A percentile compares a stretch with the other conserved stretches of the same genome.
Conservation (phyloP, 1,140 invertebrate genomes). For the Ruditapes philippinarum region DNA sequence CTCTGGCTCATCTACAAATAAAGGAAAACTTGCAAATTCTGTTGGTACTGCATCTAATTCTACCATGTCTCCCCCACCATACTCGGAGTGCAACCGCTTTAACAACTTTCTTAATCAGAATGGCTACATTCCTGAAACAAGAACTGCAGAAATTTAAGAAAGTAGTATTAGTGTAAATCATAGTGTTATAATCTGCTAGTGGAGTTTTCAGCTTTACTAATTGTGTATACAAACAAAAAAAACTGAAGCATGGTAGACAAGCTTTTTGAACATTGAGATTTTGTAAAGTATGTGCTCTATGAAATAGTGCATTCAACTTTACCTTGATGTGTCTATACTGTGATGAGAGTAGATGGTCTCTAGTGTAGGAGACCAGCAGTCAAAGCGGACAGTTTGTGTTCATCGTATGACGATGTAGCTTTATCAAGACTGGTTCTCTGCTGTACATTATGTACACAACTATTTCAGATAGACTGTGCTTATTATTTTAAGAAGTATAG, state of each 20-base stretch:
- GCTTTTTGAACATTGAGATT: not conserved
- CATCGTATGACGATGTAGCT: not conserved
- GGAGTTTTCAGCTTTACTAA: constrained; percentile 25
- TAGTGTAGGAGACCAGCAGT: not conserved
- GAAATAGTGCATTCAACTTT: constrained; percentile 9
- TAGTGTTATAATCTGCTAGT: constrained; percentile 10
- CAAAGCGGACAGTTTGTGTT: not conserved
- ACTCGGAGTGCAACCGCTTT: constrained; percentile 75
- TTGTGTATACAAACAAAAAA: not conserved
- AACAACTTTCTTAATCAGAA: constrained; percentile 78
- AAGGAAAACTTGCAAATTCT: constrained; percentile 52
- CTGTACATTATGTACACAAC: no score
- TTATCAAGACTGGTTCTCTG: no score
- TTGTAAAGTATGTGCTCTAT: constrained; percentile 31
- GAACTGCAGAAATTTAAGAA: constrained; percentile 75
- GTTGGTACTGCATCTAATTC: constrained; percentile 47
- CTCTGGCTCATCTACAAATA: constrained; percentile 62
- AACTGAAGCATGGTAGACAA: constrained; percentile 1
- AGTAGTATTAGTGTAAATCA: not conserved
- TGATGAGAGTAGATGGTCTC: not conserved
- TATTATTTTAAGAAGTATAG: no score
- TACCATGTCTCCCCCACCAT: constrained; percentile 56
- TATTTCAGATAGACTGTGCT: no score
- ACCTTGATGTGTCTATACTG: not conserved
- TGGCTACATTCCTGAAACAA: constrained; percentile 81